Evolutionary conservation across 2,888 invertebrate genomes (phyloP), one percentile per base, ranked within the genome.

Genomic region (Chloroclystis v-ata): DNA sequence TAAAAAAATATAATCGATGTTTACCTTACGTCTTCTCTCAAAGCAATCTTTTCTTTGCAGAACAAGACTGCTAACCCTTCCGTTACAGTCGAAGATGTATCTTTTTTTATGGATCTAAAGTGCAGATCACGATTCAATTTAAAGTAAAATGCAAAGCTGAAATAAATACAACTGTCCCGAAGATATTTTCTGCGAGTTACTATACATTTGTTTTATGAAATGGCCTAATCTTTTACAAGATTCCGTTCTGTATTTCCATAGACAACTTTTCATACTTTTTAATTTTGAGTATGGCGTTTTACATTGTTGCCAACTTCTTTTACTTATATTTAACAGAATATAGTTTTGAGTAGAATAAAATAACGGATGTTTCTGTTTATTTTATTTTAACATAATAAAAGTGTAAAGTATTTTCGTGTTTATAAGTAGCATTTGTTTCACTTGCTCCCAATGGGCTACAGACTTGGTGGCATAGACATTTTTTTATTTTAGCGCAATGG

Each of bases 191-290:
- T 87, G 87, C 85, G 83, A 88, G 86, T 82, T 84, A 87, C 88
- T 88, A 88, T 86, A 88, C 87, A 87, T 88, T 87, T 88, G 87
- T 88, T 88, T 85, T 86, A 88, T 87, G 88, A 87, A 88, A 88
- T 88, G 88, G 88, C 88, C 88, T 88, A 88, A 85, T 88, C 88
- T 88, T 84, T 87, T 88, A 85, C 87, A 87, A 88, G 88, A 88
- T 88, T 87, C 85, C 83, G 84, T 87, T 87, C 87, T 85, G 84
- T 83, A 78, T 75, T 83, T 78, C 79, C 87, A 87, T 87, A 87
- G 86, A 87, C 86, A 86, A 84, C 61, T 63, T 67, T 59, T 20
- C 20, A 61, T 73, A 76, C 69, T 82, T 85, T 83, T 85, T 81
- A 76, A 78, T 82, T 82, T 81, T 63, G 69, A 76, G 64, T 68